These are phyloP conservation scores for Caerostris extrusa DNA, from an alignment of 1,140 invertebrate species.

Conservation along the genomic window DNA sequence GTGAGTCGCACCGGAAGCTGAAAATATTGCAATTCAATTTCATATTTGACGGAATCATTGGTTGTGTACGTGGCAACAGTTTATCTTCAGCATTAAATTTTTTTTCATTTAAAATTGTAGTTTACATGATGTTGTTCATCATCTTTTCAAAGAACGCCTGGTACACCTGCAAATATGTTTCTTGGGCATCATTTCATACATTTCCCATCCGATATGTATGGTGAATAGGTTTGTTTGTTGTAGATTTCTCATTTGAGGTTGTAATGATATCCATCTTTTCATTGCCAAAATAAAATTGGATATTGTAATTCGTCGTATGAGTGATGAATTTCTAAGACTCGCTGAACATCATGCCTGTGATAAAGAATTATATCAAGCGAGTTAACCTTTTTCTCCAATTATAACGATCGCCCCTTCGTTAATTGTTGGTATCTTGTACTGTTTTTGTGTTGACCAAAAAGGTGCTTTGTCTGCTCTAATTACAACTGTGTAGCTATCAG, in stretches of 20 bases:
- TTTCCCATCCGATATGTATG: too few species aligned
- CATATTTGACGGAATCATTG: too few species aligned
- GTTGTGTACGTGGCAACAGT: too few species aligned
- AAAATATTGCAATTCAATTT: too few species aligned
- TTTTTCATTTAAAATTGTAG: too few species aligned
- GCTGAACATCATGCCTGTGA: conserved; percentile 78
- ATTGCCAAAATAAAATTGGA: conserved; percentile 82
- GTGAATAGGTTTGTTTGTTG: too few species aligned
- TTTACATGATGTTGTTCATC: too few species aligned
- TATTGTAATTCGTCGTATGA: conserved; percentile 83
- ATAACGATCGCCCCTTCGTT: conserved; percentile 35
- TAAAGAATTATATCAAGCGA: conserved; percentile 35
- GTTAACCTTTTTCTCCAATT: conserved; percentile 27
- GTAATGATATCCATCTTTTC: neutral
- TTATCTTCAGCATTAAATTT: too few species aligned
- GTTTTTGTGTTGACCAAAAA: neutral
- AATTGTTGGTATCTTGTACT: neutral
- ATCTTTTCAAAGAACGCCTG: too few species aligned
- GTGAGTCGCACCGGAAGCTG: too few species aligned
- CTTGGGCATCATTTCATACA: too few species aligned
- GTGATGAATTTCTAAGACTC: conserved; percentile 81
- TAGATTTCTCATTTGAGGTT: neutral
- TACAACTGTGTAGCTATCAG: neutral
- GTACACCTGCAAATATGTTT: too few species aligned
- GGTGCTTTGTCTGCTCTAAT: neutral